These are phyloP conservation scores for Emydura subglobosa DNA, from an alignment of 2,113 vertebrate species.

Conservation along the genomic window DNA sequence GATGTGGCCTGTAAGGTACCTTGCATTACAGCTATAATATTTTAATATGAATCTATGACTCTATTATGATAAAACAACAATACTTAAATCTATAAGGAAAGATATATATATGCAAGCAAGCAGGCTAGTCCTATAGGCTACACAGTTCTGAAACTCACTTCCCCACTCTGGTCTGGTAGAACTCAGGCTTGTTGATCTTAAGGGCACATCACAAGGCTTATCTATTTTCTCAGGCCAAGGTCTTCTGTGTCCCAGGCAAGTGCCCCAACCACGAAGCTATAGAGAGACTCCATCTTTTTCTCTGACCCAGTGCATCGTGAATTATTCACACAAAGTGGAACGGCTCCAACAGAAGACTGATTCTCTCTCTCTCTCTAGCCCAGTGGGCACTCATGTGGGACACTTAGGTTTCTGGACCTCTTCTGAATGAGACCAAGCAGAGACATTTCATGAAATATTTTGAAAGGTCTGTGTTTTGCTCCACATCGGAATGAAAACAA, in stretches of 20 bases:
- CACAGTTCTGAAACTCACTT: background rate
- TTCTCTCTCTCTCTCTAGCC: background rate
- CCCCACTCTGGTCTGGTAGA: background rate
- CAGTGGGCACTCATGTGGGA: background rate
- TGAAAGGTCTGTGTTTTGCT: too few relatives aligned
- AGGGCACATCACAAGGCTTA: background rate
- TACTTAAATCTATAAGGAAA: too few relatives aligned
- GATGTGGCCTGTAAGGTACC: too few relatives aligned
- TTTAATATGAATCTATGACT: too few relatives aligned
- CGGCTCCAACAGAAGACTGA: background rate
- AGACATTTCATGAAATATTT: too few relatives aligned
- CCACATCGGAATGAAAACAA: too few relatives aligned
- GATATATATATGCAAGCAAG: too few relatives aligned
- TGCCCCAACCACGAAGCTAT: background rate
- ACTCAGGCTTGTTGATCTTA: background rate
- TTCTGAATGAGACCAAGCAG: background rate
- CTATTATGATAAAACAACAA: too few relatives aligned
- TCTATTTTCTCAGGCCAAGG: background rate
- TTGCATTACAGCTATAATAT: too few relatives aligned
- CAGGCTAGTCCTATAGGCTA: too few relatives aligned
- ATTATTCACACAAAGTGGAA: background rate
- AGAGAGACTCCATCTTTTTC: background rate
- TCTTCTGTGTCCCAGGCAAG: background rate
- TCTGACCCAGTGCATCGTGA: background rate
- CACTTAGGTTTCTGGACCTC: background rate